Conservation (phyloP, 2,113 vertebrate species). For the Pristiophorus japonicus region DNA sequence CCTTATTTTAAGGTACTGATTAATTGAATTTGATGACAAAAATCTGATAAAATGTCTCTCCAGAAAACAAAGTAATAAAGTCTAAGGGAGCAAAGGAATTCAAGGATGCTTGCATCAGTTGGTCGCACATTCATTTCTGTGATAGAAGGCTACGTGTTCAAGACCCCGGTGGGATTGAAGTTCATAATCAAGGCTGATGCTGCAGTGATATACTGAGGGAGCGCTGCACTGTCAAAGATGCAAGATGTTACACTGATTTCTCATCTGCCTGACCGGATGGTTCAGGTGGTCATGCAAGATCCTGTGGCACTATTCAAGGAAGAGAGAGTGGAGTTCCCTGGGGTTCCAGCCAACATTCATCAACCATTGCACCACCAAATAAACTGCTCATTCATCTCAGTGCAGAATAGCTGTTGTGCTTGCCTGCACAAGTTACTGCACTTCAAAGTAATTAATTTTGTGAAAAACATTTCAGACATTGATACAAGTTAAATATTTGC, state of each 20-base stretch:
- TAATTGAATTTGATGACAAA: not conserved
- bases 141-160: not conserved
- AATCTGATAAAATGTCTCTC: not conserved
- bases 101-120: not conserved
- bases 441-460: not conserved
- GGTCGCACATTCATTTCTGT: not conserved
- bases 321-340: not conserved
- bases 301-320: not conserved
- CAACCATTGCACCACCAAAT: not conserved
- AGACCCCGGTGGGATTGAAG: not conserved
- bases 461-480: not conserved
- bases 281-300: not conserved
- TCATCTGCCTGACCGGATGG: not conserved
- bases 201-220: not conserved
- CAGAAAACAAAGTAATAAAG: slow-evolving; percentile 1
- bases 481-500: not conserved
- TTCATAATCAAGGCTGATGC: not conserved
- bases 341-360: too few relatives aligned
- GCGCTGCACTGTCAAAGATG: not conserved
- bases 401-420: not conserved
- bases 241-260: too few relatives aligned
- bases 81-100: not conserved
- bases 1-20: not conserved
- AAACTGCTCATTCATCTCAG: not conserved
- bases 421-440: not conserved